Percentiles rank a stretch among this genome's conserved stretches.
Conservation (phyloP, 23 tunicate genomes). For the Corella eumyota region DNA sequence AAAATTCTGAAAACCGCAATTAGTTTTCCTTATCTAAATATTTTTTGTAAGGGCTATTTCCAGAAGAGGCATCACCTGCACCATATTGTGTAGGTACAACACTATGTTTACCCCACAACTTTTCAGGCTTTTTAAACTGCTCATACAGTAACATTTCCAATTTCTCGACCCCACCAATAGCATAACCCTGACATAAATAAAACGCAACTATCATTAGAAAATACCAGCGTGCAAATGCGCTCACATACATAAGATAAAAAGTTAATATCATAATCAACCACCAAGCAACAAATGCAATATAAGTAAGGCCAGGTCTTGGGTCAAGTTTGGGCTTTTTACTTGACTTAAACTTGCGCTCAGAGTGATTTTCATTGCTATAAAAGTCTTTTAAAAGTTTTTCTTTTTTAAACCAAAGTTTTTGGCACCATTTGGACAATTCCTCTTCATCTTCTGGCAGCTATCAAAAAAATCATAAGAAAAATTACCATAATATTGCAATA, state of each 20-base stretch:
- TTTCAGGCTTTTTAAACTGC: too few species aligned
- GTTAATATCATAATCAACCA: background rate
- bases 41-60: too few species aligned
- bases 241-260: slow-evolving; percentile 4
- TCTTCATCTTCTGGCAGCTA: slow-evolving; percentile 62
- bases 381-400: slow-evolving; percentile 42
- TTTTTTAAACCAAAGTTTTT: slow-evolving; percentile 49
- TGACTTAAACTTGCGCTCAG: slow-evolving; percentile 32
- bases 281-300: slow-evolving; percentile 37
- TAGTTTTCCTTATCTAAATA: too few species aligned
- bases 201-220: slow-evolving; percentile 20
- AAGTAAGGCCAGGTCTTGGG: slow-evolving; percentile 22
- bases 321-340: slow-evolving; percentile 20
- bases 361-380: slow-evolving; percentile 22
- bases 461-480: background rate
- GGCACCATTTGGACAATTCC: slow-evolving; percentile 50
- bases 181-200: slow-evolving; percentile 22
- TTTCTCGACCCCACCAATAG: slow-evolving; percentile 67
- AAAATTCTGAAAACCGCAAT: too few species aligned
- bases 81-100: too few species aligned
- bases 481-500: background rate
- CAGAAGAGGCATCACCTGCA: too few species aligned
- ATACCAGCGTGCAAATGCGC: slow-evolving; percentile 42
- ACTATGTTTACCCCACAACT: too few species aligned
- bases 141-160: slow-evolving; percentile 88